phyloP scores from a whole-genome alignment of 2,888 invertebrate species.

The Sphinx pinastri region DNA sequence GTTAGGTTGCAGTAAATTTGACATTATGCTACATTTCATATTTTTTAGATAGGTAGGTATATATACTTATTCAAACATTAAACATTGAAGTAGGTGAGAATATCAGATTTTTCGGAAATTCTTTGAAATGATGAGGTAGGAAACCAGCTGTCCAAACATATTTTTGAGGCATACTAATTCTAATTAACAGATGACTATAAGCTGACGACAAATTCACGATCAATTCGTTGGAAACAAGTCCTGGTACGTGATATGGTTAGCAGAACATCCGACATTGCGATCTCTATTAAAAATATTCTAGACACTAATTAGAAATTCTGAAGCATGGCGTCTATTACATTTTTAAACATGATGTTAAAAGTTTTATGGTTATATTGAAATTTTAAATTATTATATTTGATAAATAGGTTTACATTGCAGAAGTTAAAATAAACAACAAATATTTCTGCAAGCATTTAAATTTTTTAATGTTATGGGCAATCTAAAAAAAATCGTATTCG shows the following conservation, averaged over 20 bases:
- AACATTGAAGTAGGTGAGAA: too few species aligned
- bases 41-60: too few species aligned
- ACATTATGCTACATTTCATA: too few species aligned
- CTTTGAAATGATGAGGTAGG: not conserved
- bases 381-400: not conserved
- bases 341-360: not conserved
- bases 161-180: not conserved
- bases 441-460: not conserved
- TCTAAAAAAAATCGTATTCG: too few species aligned
- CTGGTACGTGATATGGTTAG: conserved; percentile 1
- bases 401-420: not conserved
- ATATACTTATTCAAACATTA: too few species aligned
- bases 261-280: not conserved
- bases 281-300: conserved; percentile 2
- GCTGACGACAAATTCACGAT: conserved; percentile 8
- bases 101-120: not conserved
- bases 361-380: not conserved
- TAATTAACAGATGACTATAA: conserved; percentile 16
- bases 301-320: conserved; percentile 12
- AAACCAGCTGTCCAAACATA: not conserved
- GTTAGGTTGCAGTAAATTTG: too few species aligned
- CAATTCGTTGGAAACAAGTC: conserved; percentile 12
- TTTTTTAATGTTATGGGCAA: too few species aligned
- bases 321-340: not conserved
- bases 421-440: not conserved